phyloP scores from a whole-genome alignment of 1,140 invertebrate species.

The Caenorhabditis tropicalis region DNA sequence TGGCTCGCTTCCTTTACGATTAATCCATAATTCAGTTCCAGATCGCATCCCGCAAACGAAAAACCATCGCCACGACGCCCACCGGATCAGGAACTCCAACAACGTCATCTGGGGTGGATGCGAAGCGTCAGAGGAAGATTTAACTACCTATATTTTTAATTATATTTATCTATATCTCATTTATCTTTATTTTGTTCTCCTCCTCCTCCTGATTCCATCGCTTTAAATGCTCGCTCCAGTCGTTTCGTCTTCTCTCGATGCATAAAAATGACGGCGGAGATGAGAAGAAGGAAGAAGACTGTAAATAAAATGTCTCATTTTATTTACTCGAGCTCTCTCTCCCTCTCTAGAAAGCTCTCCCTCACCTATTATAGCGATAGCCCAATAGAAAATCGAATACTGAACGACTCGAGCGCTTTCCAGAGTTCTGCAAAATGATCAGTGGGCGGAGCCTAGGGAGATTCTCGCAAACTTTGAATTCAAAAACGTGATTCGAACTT shows the following conservation, averaged over 20 bases:
- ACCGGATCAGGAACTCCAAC: no score
- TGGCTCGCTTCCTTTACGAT: not conserved
- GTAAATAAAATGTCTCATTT: not conserved
- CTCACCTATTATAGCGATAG: not conserved
- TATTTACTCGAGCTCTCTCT: not conserved
- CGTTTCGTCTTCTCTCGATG: not conserved
- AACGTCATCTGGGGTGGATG: not conserved
- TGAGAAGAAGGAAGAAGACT: not conserved
- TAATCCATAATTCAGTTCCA: not conserved
- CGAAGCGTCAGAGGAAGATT: not conserved
- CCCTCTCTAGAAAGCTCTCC: not conserved
- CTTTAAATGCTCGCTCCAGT: not conserved
- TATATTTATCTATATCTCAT: not conserved
- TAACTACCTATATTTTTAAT: not conserved
- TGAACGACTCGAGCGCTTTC: not conserved
- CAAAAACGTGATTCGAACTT: not conserved
- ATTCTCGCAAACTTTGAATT: not conserved
- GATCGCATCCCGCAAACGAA: not conserved
- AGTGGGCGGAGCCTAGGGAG: not conserved
- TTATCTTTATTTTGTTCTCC: no score
- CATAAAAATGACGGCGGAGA: not conserved
- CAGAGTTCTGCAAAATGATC: not conserved
- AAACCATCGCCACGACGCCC: not conserved
- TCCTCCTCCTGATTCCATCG: not conserved
- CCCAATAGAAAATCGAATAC: constrained; percentile 1